Conservation (phyloP, 1,140 invertebrate species). For the Atta cephalotes region DNA sequence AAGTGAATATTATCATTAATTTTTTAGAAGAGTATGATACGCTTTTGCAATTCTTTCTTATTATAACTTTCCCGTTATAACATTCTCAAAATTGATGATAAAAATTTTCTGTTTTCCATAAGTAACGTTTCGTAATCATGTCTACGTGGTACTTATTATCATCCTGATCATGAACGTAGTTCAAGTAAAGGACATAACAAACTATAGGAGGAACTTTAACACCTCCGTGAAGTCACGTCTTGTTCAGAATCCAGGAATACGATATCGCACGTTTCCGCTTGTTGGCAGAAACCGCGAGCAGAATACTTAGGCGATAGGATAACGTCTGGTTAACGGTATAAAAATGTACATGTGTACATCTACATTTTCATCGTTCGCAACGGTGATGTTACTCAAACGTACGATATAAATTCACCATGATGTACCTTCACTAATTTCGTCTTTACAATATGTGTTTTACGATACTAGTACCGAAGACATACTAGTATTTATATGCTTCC, state of each 20-base stretch:
- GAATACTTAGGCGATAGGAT: slow-evolving; percentile 55
- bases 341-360: slow-evolving; percentile 14
- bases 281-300: slow-evolving; percentile 48
- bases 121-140: slow-evolving; percentile 1
- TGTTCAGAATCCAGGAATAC: slow-evolving; percentile 47
- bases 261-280: slow-evolving; percentile 54
- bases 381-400: not conserved
- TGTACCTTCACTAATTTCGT: slow-evolving; percentile 24
- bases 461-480: slow-evolving; percentile 25
- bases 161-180: slow-evolving; percentile 38
- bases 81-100: not conserved
- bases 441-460: slow-evolving; percentile 52
- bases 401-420: slow-evolving; percentile 27
- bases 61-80: not conserved
- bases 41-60: not conserved
- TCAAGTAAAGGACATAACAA: slow-evolving; percentile 34
- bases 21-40: not conserved
- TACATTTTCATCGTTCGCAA: not conserved
- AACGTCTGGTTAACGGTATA: slow-evolving; percentile 49
- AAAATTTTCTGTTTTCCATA: not conserved
- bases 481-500: slow-evolving; percentile 50
- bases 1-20: not conserved
- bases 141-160: slow-evolving; percentile 32
- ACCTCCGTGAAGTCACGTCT: slow-evolving; percentile 48
- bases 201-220: slow-evolving; percentile 50